Evolutionary conservation across 2,113 vertebrate genomes (phyloP), one percentile per base, ranked within the genome.

Genomic region (Caracal caracal): DNA sequence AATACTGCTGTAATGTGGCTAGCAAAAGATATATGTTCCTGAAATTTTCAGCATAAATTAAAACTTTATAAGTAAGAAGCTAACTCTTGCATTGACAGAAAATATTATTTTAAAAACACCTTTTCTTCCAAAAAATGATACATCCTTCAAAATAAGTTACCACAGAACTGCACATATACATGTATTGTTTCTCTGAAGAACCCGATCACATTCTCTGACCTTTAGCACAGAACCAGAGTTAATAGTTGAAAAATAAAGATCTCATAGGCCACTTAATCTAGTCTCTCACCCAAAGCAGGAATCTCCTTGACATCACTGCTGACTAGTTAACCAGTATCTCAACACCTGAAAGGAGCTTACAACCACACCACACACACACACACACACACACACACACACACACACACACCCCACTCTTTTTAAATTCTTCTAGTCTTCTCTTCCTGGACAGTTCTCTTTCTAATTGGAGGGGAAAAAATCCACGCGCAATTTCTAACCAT

Each of bases 61-160:
- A 92, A 87, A 15, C 7, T 95, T 83, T 87, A 40, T 26, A 93
- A 90, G 61, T 49, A 96, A 85, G 43, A 93, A 76, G 30, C 3
- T 76, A 81, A 75, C 6, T 84, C 30, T 63, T 35, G 30, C 6
- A 80, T 10, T 87, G 81, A 71, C 15, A 78, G 47, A 90, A 93
- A 88, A 43, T 85, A 88, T 56, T 95, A 75, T 51, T 92, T 96
- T 49, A 88, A n/a, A 90, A 96, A 86, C 3, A 89, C 2, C 13
- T 92, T 94, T 95, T 84, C 68, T 40, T 95, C 76, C 28, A 86
- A 71, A 93, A 93, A 53, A 19, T 86, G 43, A 82, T 86, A 78
- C 6, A 85, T 1, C 20, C 71, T 93, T 93, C 85, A 93, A 95
- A 93, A 53, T 61, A 56, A 76, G 37, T 59, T 56, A 19, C 8